Conservation (phyloP, 2,113 vertebrate species). For the Marmota monax region DNA sequence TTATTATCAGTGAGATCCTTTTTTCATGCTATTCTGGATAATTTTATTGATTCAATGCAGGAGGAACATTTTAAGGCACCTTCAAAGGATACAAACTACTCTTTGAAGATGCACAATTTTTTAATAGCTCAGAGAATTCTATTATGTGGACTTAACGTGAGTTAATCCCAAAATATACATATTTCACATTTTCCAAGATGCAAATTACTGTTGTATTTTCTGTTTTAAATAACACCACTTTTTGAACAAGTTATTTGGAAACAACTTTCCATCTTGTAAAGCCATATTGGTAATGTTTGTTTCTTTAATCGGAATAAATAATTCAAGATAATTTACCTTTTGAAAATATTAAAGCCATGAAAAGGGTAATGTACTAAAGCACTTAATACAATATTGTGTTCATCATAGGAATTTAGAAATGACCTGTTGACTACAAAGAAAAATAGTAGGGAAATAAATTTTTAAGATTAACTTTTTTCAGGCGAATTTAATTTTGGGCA, state of each 20-base stretch:
- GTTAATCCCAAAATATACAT: slow-evolving; percentile 8
- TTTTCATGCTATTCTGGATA: background rate
- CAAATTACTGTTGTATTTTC: slow-evolving; percentile 14
- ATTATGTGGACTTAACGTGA: slow-evolving; percentile 35
- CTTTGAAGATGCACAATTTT: slow-evolving; percentile 4
- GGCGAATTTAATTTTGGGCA: background rate
- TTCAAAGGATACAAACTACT: background rate
- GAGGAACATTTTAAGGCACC: background rate
- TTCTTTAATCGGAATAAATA: slow-evolving; percentile 33
- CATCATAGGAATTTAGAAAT: slow-evolving; percentile 18
- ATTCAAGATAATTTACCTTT: slow-evolving; percentile 36
- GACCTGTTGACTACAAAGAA: background rate
- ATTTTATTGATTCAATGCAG: slow-evolving; percentile 1
- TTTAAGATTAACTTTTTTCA: background rate
- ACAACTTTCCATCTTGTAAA: background rate
- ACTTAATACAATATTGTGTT: background rate
- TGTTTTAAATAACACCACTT: slow-evolving; percentile 6
- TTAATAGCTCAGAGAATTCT: background rate
- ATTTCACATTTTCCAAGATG: background rate
- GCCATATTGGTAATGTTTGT: background rate
- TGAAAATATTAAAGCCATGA: background rate
- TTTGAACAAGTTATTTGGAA: slow-evolving; percentile 36
- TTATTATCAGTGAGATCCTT: background rate
- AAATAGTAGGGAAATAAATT: background rate
- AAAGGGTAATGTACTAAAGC: background rate